Percentiles rank a stretch among this genome's conserved stretches.
Evolutionary conservation across 2,113 vertebrate genomes (phyloP).

Genomic region (Pituophis catenifer): DNA sequence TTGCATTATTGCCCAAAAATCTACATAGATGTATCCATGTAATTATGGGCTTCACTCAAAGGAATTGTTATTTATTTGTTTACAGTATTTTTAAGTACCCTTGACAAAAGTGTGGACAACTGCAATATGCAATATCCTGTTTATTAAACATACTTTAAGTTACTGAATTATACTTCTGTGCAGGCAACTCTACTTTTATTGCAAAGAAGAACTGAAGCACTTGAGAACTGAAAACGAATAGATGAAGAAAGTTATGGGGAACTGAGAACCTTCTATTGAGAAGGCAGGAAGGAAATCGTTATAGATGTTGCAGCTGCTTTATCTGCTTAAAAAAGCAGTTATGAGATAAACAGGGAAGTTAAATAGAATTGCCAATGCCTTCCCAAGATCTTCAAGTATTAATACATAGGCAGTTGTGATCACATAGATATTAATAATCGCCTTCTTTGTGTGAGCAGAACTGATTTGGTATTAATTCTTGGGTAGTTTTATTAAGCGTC

Average conservation of each 20-base stretch:
- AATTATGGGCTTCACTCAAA: neutral
- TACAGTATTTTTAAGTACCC: neutral
- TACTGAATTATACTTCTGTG: neutral
- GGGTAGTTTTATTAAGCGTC: neutral
- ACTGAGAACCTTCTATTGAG: conserved; percentile 14
- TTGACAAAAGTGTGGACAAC: neutral
- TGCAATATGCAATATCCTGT: neutral
- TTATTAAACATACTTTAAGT: neutral
- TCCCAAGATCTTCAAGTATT: conserved; percentile 59
- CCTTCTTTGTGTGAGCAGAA: neutral
- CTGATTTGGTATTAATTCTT: neutral
- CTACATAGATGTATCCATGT: neutral
- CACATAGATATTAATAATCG: neutral
- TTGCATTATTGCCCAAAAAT: neutral
- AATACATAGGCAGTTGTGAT: conserved; percentile 48
- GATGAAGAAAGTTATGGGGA: neutral
- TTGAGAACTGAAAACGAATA: neutral
- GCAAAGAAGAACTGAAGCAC: no score
- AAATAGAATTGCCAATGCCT: conserved; percentile 57
- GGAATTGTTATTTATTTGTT: neutral
- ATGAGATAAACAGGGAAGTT: conserved; percentile 54
- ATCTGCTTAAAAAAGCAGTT: conserved; percentile 64
- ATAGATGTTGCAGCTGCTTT: conserved; percentile 60
- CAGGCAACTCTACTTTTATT: neutral
- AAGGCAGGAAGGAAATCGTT: conserved; percentile 61